These are phyloP conservation scores for Acipenser transmontanus DNA, from an alignment of 2,797 vertebrate genomes.

Conservation along the genomic window DNA sequence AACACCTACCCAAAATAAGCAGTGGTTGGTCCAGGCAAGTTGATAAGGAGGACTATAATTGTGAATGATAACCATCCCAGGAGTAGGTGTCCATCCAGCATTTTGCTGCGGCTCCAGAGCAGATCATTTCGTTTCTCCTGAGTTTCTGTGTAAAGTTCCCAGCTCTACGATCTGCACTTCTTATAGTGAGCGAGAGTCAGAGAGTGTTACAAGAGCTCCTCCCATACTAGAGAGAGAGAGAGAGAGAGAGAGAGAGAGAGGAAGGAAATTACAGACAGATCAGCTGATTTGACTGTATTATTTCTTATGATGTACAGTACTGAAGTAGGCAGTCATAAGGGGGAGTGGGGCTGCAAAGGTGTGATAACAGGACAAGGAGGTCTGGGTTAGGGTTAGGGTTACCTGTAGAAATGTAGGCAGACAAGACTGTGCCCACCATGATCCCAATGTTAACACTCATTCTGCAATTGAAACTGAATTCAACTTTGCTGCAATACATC, in stretches of 20 bases:
- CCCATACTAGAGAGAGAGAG: constrained; percentile 44
- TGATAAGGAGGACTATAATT: constrained; percentile 65
- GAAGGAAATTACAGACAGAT: constrained; percentile 1
- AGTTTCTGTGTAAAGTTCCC: constrained; percentile 73
- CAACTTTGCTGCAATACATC: no score
- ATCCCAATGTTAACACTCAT: no score
- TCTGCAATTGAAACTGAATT: no score
- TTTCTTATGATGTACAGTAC: no score
- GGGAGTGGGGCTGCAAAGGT: no score
- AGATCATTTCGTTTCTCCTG: constrained; percentile 93
- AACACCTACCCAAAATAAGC: constrained; percentile 91
- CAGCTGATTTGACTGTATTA: no score
- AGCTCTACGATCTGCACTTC: constrained; percentile 64
- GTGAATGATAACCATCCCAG: constrained; percentile 89
- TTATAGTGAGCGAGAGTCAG: constrained; percentile 60
- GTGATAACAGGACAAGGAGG: no score
- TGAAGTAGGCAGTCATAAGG: neutral
- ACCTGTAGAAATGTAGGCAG: no score
- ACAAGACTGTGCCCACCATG: no score
- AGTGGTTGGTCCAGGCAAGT: constrained; percentile 73
- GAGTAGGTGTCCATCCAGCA: constrained; percentile 93
- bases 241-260: neutral
- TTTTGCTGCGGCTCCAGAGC: constrained; percentile 93
- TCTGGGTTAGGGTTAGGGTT: no score
- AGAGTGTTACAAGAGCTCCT: constrained; percentile 41